Evolutionary conservation across 2,113 vertebrate genomes (phyloP), one percentile per base, ranked within the genome.

Genomic region (Osmerus mordax): DNA sequence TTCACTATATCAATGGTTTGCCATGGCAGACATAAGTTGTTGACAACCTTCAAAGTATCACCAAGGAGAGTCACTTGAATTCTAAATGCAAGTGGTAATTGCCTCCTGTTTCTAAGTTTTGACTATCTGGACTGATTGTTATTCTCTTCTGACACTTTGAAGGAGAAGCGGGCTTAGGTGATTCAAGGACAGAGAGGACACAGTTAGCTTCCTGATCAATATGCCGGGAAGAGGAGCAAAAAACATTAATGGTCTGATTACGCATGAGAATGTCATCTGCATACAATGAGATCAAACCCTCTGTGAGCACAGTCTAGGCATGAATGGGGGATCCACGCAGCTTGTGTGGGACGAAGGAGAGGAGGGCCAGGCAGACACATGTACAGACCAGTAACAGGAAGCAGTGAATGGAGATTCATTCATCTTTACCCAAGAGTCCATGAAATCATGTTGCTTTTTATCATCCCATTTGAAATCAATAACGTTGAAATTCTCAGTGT

Each of bases 201-300:
- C 85, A 80, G 89, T 90, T 90, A 87, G 83, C 87, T 86, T 77
- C 62, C 59, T 55, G 68, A 89, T 91, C 89, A 89, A 90, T 90
- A 76, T 81, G 67, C 78, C 32, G 68, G 70, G 78, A 74, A 72
- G 77, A 74, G 53, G 77, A 67, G 65, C 63, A 15, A 16, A 21
- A 61, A 66, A 73, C 79, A 89, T 90, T 87, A 65, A 90, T 90
- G 75, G 16, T 32, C 83, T 85, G 81, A 88, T 88, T 89, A 90
- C 87, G 87, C 82, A 77, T 67, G 75, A 82, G 82, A 76, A 81
- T 74, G 61, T 87, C 83, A 86, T 84, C 62, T 4, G 81, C 81
- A 87, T 83, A 75, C 83, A 79, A 9, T 71, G 76, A 75, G 88
- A 89, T 87, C 86, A 87, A 84, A 76, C 72, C 76, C 28, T 88